Evolutionary conservation across 2,888 invertebrate species (phyloP), one percentile per base, ranked within the genome.

Genomic region (Lypha dubia): DNA sequence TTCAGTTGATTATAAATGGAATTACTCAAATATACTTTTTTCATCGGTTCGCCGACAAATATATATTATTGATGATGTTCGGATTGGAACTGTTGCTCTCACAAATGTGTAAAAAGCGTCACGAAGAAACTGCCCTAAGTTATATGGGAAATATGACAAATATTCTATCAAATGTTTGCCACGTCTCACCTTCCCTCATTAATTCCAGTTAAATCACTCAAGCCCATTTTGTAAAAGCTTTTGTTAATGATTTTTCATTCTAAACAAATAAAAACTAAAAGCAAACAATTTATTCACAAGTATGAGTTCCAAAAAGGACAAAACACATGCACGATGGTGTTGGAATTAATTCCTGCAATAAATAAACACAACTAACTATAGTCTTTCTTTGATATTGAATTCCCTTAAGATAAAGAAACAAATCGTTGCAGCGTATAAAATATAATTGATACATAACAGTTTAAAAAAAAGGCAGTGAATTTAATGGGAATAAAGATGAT

Each of bases 381-480:
- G n/a, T 20, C 7, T 38, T 65, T 63, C n/a, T 56, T 35, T 15
- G 20, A 22, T 51, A 67, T 67, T 67, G 11, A 77, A 71, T 28
- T 67, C 8, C 35, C 46, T 60, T 67, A 38, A 41, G 60, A 65
- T n/a, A n/a, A 62, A 22, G 24, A 49, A 60, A 68, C 41, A 63
- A 74, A 63, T 74, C 62, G 46, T 28, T 22, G 41, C 63, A 58
- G 63, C 22, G 46, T 56, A 68, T 20, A 68, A 49, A 62, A 62
- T 38, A 44, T 60, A 71, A 60, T 35, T 82, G 76, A 76, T 77
- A 71, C 71, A 74, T 62, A 62, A 75, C 35, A 35, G 7, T 60
- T 58, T 8, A n/a, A 17, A 44, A 17, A 44, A 38, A 44, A 41
- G 7, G 32, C 58, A 73, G 8, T 44, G 44, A 68, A 58, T 17